Evolutionary conservation across 2,113 vertebrate species (phyloP), one percentile per base, ranked within the genome.

Genomic region (Tamias sibiricus): DNA sequence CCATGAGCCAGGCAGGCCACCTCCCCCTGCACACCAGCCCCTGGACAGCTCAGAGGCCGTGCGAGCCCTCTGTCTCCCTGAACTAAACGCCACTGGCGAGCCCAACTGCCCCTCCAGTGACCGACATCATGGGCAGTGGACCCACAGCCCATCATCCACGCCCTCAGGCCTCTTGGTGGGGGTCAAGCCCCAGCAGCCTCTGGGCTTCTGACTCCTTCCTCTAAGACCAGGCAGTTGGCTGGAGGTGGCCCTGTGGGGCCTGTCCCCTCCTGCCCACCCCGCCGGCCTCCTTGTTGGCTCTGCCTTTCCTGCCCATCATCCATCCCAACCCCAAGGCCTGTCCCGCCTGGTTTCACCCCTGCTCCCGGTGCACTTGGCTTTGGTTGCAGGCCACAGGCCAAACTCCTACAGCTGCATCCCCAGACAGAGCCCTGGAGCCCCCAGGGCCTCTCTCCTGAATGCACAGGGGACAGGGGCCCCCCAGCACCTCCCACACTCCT

Each of bases 271-370:
- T 77, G 3, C n/a, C 11, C 7, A 28, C 19, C 57, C 49, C 1
- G 4, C 26, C 83, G 22, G 0, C 22, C 40, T 37, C n/a, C 26
- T 74, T 40, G n/a, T 26, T 59, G 35, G 5, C 22, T 47, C 52
- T 2, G 59, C 42, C 30, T 80, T 59, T 75, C 64, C 42, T 3
- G 59, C 22, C 35, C 44, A 13, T 35, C 32, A 6, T 28, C 52
- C 0, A 47, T 14, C 0, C 2, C 6, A 19, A 57, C 37, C 44
- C 40, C 42, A 10, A 57, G 24, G 37, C 14, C 16, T 26, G 6
- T 49, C 8, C 22, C 20, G 19, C 57, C 92, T 72, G 1, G 37
- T 57, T 69, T 19, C 26, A 20, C 54, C 37, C 54, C 59, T 35
- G 42, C 30, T 54, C n/a, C 12, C 11, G 12, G 10, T 2, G 28